A percentile compares a stretch with the other conserved stretches of the same genome.
phyloP scores from a whole-genome alignment of 2,797 vertebrate genomes.

The Sebastolobus alascanus region DNA sequence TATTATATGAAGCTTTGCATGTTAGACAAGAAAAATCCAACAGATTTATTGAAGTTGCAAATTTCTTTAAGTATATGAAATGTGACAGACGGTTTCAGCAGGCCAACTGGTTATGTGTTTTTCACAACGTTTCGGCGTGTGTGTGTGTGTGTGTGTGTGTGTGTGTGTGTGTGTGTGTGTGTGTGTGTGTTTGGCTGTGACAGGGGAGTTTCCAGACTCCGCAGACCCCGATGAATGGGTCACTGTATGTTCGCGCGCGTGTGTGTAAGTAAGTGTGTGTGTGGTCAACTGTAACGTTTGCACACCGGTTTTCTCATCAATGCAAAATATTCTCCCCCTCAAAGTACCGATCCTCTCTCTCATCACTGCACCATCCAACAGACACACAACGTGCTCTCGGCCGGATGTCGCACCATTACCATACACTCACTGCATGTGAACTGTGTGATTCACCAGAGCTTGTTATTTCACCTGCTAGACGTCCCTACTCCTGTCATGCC shows the following conservation, averaged over 20 bases:
- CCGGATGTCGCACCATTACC: background rate
- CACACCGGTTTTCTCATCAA: constrained; percentile 68
- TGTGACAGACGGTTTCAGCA: constrained; percentile 63
- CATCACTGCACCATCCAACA: constrained; percentile 11
- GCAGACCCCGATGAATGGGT: constrained; percentile 78
- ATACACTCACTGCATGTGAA: constrained; percentile 8
- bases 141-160: constrained; percentile 41
- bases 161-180: constrained; percentile 47
- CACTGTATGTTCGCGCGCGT: constrained; percentile 63
- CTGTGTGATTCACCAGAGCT: constrained; percentile 40
- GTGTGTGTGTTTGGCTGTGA: constrained; percentile 77
- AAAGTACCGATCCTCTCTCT: constrained; percentile 38
- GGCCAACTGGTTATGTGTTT: constrained; percentile 62
- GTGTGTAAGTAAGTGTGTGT: constrained; percentile 1
- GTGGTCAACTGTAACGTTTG: constrained; percentile 57
- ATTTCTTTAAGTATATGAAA: constrained; percentile 60
- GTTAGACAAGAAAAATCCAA: constrained; percentile 59
- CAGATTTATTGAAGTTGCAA: constrained; percentile 64
- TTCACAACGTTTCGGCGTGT: constrained; percentile 54
- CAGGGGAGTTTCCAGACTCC: constrained; percentile 81
- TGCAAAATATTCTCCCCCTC: constrained; percentile 55
- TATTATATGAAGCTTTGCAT: constrained; percentile 70
- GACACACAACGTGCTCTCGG: background rate
- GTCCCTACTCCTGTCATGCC: constrained; percentile 29
- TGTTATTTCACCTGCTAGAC: constrained; percentile 67